Evolutionary conservation across 92 coral and sea anemone genomes (phyloP), one percentile per base, ranked within the genome.

Genomic region (Isaurus tuberculatus): DNA sequence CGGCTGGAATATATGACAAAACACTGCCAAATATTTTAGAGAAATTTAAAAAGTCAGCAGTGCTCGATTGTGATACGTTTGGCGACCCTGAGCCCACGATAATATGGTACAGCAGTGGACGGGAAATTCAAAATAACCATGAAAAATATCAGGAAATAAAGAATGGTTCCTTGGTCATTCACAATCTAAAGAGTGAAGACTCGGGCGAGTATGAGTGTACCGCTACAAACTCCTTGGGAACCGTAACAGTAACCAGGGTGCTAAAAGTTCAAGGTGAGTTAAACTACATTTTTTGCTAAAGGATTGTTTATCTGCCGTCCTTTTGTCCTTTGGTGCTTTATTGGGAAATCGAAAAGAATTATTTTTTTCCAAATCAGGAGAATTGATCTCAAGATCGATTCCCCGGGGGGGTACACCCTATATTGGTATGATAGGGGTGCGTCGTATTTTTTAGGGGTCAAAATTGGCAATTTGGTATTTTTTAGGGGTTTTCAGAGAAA

Each of bases 51-150:
- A 83, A 87, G 0, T 69, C 90, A 16, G 98, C 94, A 57, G 86
- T 89, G 23, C 86, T 95, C 69, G 85, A 88, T 19, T 95, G 98
- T 63, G 95, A 92, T 44, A 88, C 94, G 27, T 91, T 89, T 58
- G 98, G 98, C 0, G 90, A 91, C 66, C 98, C 98, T 53, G 60
- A 73, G 89, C 98, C 98, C 80, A 83, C 91, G 19, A 84, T 95
- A 49, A 80, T 86, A 67, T 95, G 98, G 98, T 85, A 85, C 92
- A 92, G 92, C 87, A 86, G 89, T 85, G 94, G 91, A 8, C 68
- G 92, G 53, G 89, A 89, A 31, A 58, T 95, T 29, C 69, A 63
- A 46, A 27, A 84, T 4, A 86, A 90, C 36, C 79, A 61, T 15
- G 58, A 64, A 65, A 95, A 95, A 49, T 95, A 95, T 63, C 74